These are phyloP conservation scores for Reinhardtius hippoglossoides DNA, from an alignment of 2,113 vertebrate genomes.

Conservation along the genomic window DNA sequence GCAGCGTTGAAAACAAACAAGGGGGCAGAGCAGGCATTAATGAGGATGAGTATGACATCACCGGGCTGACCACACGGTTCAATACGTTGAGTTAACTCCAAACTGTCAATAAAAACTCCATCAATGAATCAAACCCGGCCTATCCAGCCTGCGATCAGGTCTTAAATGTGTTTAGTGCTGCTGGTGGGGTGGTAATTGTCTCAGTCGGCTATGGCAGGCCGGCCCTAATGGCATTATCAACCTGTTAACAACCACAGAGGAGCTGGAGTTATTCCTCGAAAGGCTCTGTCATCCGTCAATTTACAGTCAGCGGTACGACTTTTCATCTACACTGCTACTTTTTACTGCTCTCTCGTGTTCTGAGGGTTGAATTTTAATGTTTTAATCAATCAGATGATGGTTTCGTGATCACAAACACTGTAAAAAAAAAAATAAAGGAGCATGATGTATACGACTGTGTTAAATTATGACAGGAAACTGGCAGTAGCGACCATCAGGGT, in stretches of 20 bases:
- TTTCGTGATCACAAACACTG: background rate
- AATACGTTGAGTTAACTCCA: conserved; percentile 65
- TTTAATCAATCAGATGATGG: background rate
- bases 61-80: conserved; percentile 54
- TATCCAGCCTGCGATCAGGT: conserved; percentile 49
- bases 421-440: background rate
- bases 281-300: conserved; percentile 42
- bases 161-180: conserved; percentile 75
- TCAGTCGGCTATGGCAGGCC: conserved; percentile 60
- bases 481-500: background rate
- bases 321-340: conserved; percentile 28
- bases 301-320: conserved; percentile 15
- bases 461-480: background rate
- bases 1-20: conserved; percentile 39
- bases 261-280: conserved; percentile 38
- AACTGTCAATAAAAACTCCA: conserved; percentile 73
- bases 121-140: conserved; percentile 67
- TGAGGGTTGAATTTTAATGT: background rate
- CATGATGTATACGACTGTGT: background rate
- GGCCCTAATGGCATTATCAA: conserved; percentile 68
- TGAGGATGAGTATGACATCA: conserved; percentile 74
- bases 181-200: conserved; percentile 66
- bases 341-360: background rate
- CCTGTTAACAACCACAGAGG: conserved; percentile 68
- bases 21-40: conserved; percentile 31